These are phyloP conservation scores for Desoria tigrina DNA, from an alignment of 2,888 invertebrate genomes.

Conservation along the genomic window DNA sequence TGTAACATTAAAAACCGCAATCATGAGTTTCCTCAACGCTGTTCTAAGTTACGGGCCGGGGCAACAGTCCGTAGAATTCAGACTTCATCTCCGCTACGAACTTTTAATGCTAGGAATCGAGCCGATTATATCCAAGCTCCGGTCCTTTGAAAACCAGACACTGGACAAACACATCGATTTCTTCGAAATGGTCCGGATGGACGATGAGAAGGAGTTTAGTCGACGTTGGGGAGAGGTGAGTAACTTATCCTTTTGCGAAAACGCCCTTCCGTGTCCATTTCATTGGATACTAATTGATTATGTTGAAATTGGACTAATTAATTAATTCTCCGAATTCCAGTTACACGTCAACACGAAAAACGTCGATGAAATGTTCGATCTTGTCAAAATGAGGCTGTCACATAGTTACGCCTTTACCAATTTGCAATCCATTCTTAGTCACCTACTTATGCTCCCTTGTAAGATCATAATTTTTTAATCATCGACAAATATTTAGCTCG, in stretches of 20 bases:
- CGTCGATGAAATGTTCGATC: slow-evolving; percentile 87
- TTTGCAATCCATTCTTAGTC: slow-evolving; percentile 83
- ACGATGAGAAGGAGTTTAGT: slow-evolving; percentile 92
- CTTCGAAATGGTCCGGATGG: slow-evolving; percentile 96
- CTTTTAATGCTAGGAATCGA: slow-evolving; percentile 95
- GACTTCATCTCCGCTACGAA: slow-evolving; percentile 92
- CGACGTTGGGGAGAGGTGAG: slow-evolving; percentile 65
- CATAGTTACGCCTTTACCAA: slow-evolving; percentile 93
- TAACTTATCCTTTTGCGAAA: no score
- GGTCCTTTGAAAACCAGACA: slow-evolving; percentile 86
- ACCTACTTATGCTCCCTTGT: slow-evolving; percentile 80
- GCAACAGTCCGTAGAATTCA: slow-evolving; percentile 91
- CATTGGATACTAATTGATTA: no score
- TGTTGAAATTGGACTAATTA: no score
- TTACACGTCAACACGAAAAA: slow-evolving; percentile 93
- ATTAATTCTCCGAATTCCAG: no score
- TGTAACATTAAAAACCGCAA: slow-evolving; percentile 89
- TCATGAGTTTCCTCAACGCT: slow-evolving; percentile 97
- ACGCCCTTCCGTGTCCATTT: no score
- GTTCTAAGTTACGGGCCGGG: slow-evolving; percentile 94
- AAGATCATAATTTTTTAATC: slow-evolving; percentile 56
- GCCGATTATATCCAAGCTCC: slow-evolving; percentile 88
- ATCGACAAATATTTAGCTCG: no score
- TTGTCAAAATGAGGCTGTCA: slow-evolving; percentile 70
- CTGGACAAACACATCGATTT: slow-evolving; percentile 95